These are phyloP conservation scores for Drosophila subobscura DNA, from an alignment of 1,140 invertebrate species.

Conservation along the genomic window DNA sequence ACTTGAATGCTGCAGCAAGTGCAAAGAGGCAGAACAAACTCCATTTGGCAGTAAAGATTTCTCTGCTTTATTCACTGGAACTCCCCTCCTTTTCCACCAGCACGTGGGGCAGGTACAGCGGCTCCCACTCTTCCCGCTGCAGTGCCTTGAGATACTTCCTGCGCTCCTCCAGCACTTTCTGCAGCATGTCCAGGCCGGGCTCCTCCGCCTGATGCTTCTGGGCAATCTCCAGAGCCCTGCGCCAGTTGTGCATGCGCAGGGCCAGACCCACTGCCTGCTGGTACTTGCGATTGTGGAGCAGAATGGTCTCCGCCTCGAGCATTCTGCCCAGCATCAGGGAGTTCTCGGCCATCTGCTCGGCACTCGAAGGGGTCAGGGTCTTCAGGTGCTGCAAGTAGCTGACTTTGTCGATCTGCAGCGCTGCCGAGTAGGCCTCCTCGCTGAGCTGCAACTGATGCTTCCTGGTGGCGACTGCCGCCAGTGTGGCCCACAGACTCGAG, in stretches of 20 bases:
- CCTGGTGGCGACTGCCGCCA: slow-evolving; percentile 92
- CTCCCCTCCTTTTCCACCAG: slow-evolving; percentile 84
- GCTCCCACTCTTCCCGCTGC: slow-evolving; percentile 90
- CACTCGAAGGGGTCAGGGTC: slow-evolving; percentile 84
- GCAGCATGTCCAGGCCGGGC: slow-evolving; percentile 86
- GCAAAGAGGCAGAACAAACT: no score
- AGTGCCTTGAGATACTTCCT: slow-evolving; percentile 90
- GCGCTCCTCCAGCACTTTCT: slow-evolving; percentile 91
- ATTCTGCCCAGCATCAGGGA: slow-evolving; percentile 91
- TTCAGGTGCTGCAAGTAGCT: slow-evolving; percentile 93
- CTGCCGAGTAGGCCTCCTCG: slow-evolving; percentile 95
- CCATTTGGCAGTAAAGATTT: no score
- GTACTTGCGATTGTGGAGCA: slow-evolving; percentile 90
- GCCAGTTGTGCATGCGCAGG: slow-evolving; percentile 94
- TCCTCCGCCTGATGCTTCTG: slow-evolving; percentile 88
- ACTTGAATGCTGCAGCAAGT: no score
- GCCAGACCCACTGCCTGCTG: slow-evolving; percentile 92
- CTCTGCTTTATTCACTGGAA: slow-evolving; percentile 33
- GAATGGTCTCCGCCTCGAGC: slow-evolving; percentile 91
- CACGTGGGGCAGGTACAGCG: slow-evolving; percentile 87
- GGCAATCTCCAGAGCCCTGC: slow-evolving; percentile 93
- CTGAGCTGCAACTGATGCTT: slow-evolving; percentile 91
- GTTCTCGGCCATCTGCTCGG: slow-evolving; percentile 90
- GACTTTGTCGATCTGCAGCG: slow-evolving; percentile 95
- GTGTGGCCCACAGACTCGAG: slow-evolving; percentile 92